Conservation (phyloP, 37 sponge, comb jelly and placozoan genomes). For the Chondrosia reniformis region DNA sequence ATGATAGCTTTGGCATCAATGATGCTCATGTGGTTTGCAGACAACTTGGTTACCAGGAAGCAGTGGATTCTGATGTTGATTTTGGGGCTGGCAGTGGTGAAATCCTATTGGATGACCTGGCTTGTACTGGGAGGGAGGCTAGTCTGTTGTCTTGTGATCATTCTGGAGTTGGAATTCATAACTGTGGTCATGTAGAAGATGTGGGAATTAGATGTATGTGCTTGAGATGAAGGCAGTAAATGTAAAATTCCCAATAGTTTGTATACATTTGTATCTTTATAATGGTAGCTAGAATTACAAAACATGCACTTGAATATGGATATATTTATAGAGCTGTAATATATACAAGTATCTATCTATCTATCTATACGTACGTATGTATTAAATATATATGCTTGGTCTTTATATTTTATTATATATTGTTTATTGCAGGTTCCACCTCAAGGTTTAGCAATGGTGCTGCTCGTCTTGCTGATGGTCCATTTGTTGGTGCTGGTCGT, state of each 20-base stretch:
- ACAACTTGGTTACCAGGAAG: constrained; percentile 38
- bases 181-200: constrained; percentile 7
- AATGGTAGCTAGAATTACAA: no score
- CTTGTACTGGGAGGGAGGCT: neutral
- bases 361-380: no score
- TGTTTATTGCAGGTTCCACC: no score
- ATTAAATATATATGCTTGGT: no score
- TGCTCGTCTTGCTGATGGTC: constrained; percentile 3
- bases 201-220: constrained; percentile 8
- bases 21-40: constrained; percentile 39
- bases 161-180: neutral
- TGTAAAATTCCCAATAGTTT: no score
- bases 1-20: constrained; percentile 13
- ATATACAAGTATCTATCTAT: no score
- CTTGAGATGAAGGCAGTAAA: no score
- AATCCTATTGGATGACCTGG: constrained; percentile 1
- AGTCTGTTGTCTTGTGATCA: constrained; percentile 1
- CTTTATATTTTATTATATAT: no score
- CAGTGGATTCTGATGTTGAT: neutral
- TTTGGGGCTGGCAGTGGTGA: neutral
- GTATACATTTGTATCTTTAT: no score
- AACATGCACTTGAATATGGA: no score
- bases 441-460: no score
- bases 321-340: no score
- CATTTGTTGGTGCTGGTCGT: constrained; percentile 13